Evolutionary conservation across 2,797 vertebrate species (phyloP), one percentile per base, ranked within the genome.

Genomic region (Microctenopoma steveboyesi): DNA sequence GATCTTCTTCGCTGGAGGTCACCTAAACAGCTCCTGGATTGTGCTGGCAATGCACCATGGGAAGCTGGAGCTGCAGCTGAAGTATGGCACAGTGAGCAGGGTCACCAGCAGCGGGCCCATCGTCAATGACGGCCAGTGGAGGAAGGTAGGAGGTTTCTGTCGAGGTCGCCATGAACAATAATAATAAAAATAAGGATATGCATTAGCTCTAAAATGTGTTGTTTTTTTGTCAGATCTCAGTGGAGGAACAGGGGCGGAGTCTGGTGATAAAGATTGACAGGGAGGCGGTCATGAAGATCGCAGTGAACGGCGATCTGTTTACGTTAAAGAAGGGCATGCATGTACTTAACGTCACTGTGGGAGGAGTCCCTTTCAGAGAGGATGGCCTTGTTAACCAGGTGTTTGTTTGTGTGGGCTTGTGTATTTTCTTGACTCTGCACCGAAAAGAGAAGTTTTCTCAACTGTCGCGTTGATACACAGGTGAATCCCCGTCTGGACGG

Each of bases 221-320:
- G 3, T 35, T 72, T 78, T 30, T 16, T 60, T 60, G 42, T 33
- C 84, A 99, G 98, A 97, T 99, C 86, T 98, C 97, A 0, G 95
- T 99, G 45, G 97, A 99, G 90, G 98, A 99, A 87, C 89, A 97
- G 1, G 95, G 95, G 0, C 93, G 93, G 75, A 98, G 93, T 79
- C 93, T 99, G 2, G 92, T 99, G 75, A 93, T 99, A 64, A 99
- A 98, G 88, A 96, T 99, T 4, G 96, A 98, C 93, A 94, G 90
- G 60, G 97, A 98, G 46, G 97, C 97, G 0, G 97, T 99, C 50
- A 99, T 99, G 97, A 99, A 97, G 93, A 98, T 99, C 0, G 95
- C 97, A 0, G 96, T 98, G 30, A 96, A 96, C 0, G 96, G 95
- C 16, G 94, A 96, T 64, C 92, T 99, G 70, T 99, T 98, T 74